Evolutionary conservation across 1,140 invertebrate species (phyloP), one percentile per base, ranked within the genome.

Genomic region (Telenomus remus): DNA sequence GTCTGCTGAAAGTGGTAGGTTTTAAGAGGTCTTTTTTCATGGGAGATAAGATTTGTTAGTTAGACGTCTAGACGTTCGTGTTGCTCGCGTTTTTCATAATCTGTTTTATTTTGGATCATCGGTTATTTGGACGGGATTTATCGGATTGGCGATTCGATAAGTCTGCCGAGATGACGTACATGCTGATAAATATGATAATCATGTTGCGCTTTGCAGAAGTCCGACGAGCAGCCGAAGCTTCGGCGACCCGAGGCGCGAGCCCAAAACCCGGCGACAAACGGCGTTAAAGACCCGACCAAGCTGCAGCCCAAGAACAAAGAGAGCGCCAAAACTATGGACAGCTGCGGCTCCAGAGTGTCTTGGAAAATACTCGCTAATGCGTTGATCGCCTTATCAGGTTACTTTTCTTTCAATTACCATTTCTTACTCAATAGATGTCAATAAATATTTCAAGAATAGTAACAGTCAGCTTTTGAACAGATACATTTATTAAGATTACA

Each of bases 201-300:
- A 33, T 13, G 35, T 75, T 65, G 19, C 19, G 19, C n/a, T 46
- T 76, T 65, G 34, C 49, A 76, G 73, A 76, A 70, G 59, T 65
- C 37, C 44, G 65, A 70, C 60, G 73, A 76, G 54, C 73, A 76
- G 66, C 73, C 73, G 60, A 76, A 76, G 12, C 66, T 71, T 61
- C 65, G 66, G 73, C 66, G 73, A 34, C 71, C 63, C 51, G 71
- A 74, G 47, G 14, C 14, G 56, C 61, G 46, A 56, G 42, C 16
- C 15, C 50, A 68, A 35, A 65, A 34, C 37, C 11, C 51, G 19
- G 47, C 47, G 43, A 44, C 50, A 14, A 59, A 57, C 55, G 43
- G 14, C 42, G 15, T 46, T 15, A 69, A 60, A 49, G 39, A 76
- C 11, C 37, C 60, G 16, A 15, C 13, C 27, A 76, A 53, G 48